A percentile compares a stretch with the other conserved stretches of the same genome.
These are phyloP conservation scores for Rachycentron canadum DNA, from an alignment of 2,797 vertebrate species.

Conservation along the genomic window DNA sequence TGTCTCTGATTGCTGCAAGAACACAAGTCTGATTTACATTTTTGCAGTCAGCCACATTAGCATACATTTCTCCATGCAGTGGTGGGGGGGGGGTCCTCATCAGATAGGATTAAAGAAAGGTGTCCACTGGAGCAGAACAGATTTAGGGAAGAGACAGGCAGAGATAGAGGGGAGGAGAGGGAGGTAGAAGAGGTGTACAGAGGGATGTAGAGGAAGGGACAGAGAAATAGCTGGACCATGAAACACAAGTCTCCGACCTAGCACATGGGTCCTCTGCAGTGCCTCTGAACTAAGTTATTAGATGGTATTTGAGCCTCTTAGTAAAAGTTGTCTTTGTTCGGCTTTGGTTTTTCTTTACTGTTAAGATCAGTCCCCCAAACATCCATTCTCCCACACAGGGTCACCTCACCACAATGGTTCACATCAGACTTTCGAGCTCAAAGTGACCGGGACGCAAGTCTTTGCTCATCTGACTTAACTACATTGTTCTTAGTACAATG, in stretches of 20 bases:
- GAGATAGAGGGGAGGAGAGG: conserved; percentile 27
- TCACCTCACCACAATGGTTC: not conserved
- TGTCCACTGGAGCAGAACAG: conserved; percentile 67
- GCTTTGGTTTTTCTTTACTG: conserved; percentile 37
- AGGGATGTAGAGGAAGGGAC: conserved; percentile 33
- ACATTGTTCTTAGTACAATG: conserved; percentile 49
- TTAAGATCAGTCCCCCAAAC: conserved; percentile 8
- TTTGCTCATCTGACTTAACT: conserved; percentile 44
- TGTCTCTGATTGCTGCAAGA: conserved; percentile 55
- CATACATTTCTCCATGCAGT: conserved; percentile 68
- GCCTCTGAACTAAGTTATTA: conserved; percentile 41
- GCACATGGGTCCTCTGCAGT: conserved; percentile 31
- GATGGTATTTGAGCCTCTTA: conserved; percentile 33
- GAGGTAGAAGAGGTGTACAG: conserved; percentile 29
- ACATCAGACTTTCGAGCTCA: conserved; percentile 20
- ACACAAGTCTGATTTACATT: conserved; percentile 69
- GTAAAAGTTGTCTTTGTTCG: conserved; percentile 25
- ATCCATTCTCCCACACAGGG: not conserved
- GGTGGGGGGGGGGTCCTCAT: conserved; percentile 62
- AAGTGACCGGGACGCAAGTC: conserved; percentile 19
- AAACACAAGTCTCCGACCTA: conserved; percentile 30
- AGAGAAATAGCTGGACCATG: conserved; percentile 39
- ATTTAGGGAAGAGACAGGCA: conserved; percentile 64
- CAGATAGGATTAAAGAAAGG: conserved; percentile 79
- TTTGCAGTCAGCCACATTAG: conserved; percentile 75